phyloP scores from a whole-genome alignment of 2,797 vertebrate genomes.

The Echiichthys vipera region DNA sequence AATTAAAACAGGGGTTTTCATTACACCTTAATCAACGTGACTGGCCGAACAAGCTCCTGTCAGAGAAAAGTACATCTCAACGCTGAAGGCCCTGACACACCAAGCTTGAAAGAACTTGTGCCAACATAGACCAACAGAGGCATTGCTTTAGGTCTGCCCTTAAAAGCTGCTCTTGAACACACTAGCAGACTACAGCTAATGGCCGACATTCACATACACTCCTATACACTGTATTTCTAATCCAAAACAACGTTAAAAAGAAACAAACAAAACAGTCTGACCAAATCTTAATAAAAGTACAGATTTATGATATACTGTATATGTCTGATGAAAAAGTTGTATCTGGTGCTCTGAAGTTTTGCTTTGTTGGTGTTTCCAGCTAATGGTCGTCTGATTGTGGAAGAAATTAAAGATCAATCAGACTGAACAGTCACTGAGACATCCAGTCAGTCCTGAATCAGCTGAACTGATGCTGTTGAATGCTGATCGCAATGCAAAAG shows the following conservation, averaged over 20 bases:
- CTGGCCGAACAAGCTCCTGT: not conserved
- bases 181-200: too few species aligned
- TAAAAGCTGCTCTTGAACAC: too few species aligned
- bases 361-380: not conserved
- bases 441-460: not conserved
- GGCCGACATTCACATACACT: too few species aligned
- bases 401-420: not conserved
- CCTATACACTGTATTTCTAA: not conserved
- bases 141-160: not conserved
- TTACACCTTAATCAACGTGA: not conserved
- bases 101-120: not conserved
- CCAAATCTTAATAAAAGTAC: too few species aligned
- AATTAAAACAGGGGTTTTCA: not conserved
- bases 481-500: not conserved
- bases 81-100: constrained; percentile 6
- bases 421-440: not conserved
- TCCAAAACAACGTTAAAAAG: not conserved
- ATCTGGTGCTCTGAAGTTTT: not conserved
- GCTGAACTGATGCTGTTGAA: not conserved
- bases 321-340: not conserved
- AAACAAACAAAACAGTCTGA: too few species aligned
- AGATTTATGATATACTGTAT: not conserved
- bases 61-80: not conserved
- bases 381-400: not conserved
- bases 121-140: not conserved